phyloP scores from a whole-genome alignment of 2,888 invertebrate species.

The Thera obeliscata region DNA sequence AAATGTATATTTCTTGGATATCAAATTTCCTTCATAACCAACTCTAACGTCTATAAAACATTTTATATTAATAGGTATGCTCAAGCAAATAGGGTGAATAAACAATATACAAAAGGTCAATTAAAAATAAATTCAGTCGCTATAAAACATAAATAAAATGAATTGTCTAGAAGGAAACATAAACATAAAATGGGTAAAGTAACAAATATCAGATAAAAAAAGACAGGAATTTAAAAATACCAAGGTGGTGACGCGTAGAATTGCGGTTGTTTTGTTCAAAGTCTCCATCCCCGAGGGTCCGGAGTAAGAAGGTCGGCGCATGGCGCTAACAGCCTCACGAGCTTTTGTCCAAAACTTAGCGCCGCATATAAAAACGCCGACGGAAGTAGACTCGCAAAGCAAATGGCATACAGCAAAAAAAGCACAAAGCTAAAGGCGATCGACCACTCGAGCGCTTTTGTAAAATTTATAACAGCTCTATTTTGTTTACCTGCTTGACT shows the following conservation, averaged over 20 bases:
- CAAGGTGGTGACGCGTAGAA: constrained; percentile 37
- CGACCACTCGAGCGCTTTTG: constrained; percentile 71
- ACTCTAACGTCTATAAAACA: constrained; percentile 11
- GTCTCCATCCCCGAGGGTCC: constrained; percentile 30
- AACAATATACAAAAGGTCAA: neutral
- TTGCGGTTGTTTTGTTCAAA: constrained; percentile 37
- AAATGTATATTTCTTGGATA: constrained; percentile 21
- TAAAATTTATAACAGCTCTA: constrained; percentile 84
- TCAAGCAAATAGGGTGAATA: constrained; percentile 5
- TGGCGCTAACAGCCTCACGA: constrained; percentile 64
- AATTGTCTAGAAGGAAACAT: no score
- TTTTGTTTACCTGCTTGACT: constrained; percentile 82
- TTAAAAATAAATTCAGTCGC: neutral
- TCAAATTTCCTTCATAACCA: constrained; percentile 27
- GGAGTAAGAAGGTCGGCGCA: constrained; percentile 41
- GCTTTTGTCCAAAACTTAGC: constrained; percentile 76
- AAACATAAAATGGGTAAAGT: neutral
- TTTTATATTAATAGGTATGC: constrained; percentile 1
- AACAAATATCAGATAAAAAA: constrained; percentile 9
- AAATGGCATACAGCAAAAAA: constrained; percentile 79
- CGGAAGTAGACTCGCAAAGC: constrained; percentile 82
- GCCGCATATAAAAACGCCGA: constrained; percentile 78
- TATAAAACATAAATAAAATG: neutral
- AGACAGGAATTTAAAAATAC: constrained; percentile 23
- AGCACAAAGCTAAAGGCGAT: constrained; percentile 75